A percentile compares a stretch with the other conserved stretches of the same genome.
Evolutionary conservation across 2,113 vertebrate species (phyloP).

Genomic region (Hippopotamus amphibius): DNA sequence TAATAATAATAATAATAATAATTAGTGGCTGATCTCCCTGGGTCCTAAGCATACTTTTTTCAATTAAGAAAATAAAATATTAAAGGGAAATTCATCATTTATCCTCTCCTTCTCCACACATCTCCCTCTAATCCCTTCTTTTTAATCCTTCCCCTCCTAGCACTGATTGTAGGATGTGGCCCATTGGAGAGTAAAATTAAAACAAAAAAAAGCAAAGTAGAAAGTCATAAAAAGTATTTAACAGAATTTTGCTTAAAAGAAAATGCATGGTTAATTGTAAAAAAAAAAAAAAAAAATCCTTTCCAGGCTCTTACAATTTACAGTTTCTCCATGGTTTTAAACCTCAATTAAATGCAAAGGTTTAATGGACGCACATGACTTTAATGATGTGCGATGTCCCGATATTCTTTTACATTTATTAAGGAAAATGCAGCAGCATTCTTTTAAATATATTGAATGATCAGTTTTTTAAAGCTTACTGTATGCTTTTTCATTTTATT

Average conservation of each 20-base stretch:
- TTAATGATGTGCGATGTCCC: conserved; percentile 48
- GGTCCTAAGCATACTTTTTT: conserved; percentile 51
- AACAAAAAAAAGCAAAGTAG: conserved; percentile 80
- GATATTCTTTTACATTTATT: conserved; percentile 41
- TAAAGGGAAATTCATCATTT: conserved; percentile 52
- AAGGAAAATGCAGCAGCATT: conserved; percentile 24
- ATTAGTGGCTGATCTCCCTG: conserved; percentile 24
- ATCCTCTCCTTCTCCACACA: not conserved
- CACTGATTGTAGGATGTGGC: conserved; percentile 72
- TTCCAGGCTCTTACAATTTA: conserved; percentile 73
- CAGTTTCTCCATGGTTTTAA: conserved; percentile 61
- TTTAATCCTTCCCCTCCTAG: conserved; percentile 72
- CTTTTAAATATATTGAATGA: conserved; percentile 38
- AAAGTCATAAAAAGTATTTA: conserved; percentile 76
- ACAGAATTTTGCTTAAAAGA: conserved; percentile 73
- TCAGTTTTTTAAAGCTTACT: not conserved
- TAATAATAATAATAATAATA: not conserved
- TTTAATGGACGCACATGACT: conserved; percentile 53
- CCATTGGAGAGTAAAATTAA: conserved; percentile 83
- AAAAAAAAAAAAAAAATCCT: conserved; percentile 33
- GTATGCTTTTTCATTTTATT: conserved; percentile 29
- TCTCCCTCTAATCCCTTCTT: conserved; percentile 72
- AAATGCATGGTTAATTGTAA: conserved; percentile 66
- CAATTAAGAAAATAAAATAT: conserved; percentile 77
- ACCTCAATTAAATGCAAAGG: conserved; percentile 65